Evolutionary conservation across 2,888 invertebrate genomes (phyloP), one percentile per base, ranked within the genome.

Genomic region (Philhelius pedissequus): DNA sequence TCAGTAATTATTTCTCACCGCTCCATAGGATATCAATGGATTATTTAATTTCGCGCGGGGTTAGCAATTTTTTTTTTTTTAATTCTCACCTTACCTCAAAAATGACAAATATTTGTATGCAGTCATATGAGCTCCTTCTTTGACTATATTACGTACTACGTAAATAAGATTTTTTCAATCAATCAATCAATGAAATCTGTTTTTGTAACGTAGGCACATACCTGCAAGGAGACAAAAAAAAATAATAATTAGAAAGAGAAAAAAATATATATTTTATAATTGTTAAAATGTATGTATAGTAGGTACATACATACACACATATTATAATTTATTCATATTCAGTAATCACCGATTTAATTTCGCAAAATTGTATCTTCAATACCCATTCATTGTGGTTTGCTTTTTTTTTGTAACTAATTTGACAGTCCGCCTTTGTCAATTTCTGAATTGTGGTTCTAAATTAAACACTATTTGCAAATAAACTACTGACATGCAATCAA

Each of bases 361-460:
- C 38, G 38, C 32, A 8, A 27, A 25, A 45, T 20, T 45, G 3
- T 4, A 20, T 45, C 27, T 18, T 9, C 25, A 25, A 13, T 11
- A 3, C 43, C n/a, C 30, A 54, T 76, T 77, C 35, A 58, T 58
- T 58, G 58, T 15, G 58, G 79, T 64, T 27, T 70, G 56, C 15
- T 0, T 48, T n/a, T 52, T 54, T 32, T 30, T n/a, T n/a, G n/a
- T 18, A 70, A 56, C 52, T 58, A 75, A 70, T 79, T 78, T 79
- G 83, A 79, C 83, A 79, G n/a, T 22, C 62, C 38, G 64, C 71
- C 73, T 70, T 83, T 79, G 74, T 83, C 79, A 66, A 70, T 75
- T 64, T 58, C 8, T 58, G 52, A 75, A 66, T 70, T 83, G 83
- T 52, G 83, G 79, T 83, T 43, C 62, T 64, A 43, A 50, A 50